Base-by-base conservation (phyloP, 2,113 vertebrate species). In the Erythrocercus mccallii region DNA sequence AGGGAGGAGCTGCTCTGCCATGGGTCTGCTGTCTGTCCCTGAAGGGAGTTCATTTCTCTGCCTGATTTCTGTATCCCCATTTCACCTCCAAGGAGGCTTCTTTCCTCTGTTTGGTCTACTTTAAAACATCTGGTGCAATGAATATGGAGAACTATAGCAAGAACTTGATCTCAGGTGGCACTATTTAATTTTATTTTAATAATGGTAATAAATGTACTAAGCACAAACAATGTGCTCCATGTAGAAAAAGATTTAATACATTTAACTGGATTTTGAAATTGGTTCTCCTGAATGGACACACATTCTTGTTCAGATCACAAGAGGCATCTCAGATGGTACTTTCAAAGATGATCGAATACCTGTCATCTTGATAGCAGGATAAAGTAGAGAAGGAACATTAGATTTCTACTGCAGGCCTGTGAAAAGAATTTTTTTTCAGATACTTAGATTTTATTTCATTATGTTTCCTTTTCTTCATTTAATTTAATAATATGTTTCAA, bases 401-500 rank as follows among this genome's bases (percentile, higher is more conserved):
- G 56, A 86, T 81, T 95, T 86, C 70, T 84, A 69, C 69, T 69
- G 56, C 65, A 86, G 81, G 74, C 64, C 83, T 77, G 86, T 91
- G 93, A 94, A 94, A 95, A 86, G 5, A 76, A 16, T 11, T 77
- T 53, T 84, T 90, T 96, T 94, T 47, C 51, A 68, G 68, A 88
- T 96, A 81, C 71, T 94, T 90, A 33, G 77, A 88, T 95, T 91
- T 95, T 96, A 95, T 95, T 93, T 92, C 76, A 92, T 97, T 97
- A 96, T 28, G 31, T 81, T 95, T 93, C 81, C 73, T 95, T 87
- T 87, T 95, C 69, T 95, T 82, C 86, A 78, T 80, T 89, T 97
- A 95, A 97, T 96, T 95, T 94, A 97, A 97, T 97, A 95, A 86
- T 83, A 73, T 16, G 69, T 86, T 95, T 82, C 81, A 93, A 96